These are phyloP conservation scores for Abramis brama DNA, from an alignment of 2,113 vertebrate genomes.

Conservation along the genomic window DNA sequence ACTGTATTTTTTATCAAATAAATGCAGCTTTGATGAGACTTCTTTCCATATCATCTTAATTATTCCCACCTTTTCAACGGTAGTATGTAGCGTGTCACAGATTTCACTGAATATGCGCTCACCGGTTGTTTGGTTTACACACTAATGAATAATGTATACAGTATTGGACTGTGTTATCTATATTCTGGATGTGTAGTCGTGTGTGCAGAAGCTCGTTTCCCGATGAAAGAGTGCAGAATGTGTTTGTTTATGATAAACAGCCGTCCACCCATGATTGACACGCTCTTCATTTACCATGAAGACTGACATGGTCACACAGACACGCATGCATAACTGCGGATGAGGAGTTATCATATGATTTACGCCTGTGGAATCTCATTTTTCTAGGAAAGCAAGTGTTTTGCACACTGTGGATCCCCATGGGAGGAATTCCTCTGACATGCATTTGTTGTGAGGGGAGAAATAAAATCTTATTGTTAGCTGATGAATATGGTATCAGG, in stretches of 20 bases:
- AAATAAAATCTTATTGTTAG: background rate
- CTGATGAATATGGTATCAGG: background rate
- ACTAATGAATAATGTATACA: background rate
- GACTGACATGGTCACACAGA: background rate
- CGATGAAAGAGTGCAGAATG: no score
- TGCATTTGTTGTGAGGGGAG: background rate
- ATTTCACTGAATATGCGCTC: background rate
- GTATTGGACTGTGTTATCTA: background rate
- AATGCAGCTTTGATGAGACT: background rate
- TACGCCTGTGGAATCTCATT: background rate
- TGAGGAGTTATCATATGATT: background rate
- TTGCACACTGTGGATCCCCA: background rate
- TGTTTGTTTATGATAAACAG: background rate
- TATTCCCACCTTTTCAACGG: background rate
- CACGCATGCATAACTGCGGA: background rate
- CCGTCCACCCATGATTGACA: background rate
- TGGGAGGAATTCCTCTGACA: background rate
- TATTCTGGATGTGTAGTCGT: background rate
- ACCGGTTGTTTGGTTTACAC: background rate
- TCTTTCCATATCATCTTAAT: background rate
- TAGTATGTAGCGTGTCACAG: no score
- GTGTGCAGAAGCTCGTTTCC: background rate
- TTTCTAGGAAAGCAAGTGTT: background rate
- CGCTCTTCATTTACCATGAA: conserved; percentile 4
- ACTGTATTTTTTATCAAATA: background rate